phyloP scores from a whole-genome alignment of 2,888 invertebrate genomes.

The Sarcophaga carnaria region DNA sequence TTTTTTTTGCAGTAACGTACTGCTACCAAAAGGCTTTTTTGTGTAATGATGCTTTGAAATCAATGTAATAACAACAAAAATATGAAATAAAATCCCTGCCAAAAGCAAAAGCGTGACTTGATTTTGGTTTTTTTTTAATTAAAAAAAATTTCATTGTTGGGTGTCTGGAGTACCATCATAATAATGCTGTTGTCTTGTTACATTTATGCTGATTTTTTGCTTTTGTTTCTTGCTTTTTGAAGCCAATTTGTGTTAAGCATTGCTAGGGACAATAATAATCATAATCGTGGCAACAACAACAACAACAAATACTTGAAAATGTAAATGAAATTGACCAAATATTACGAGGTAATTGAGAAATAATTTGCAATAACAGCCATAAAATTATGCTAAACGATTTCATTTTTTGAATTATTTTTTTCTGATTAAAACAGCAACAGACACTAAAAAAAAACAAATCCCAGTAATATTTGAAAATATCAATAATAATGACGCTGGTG shows the following conservation, averaged over 20 bases:
- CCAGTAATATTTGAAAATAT: conserved; percentile 8
- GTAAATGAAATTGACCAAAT: conserved; percentile 63
- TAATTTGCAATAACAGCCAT: conserved; percentile 64
- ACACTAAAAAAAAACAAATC: neutral
- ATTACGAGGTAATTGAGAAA: conserved; percentile 66
- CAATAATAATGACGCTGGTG: conserved; percentile 28
- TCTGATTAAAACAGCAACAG: neutral
- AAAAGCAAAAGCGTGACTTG: conserved; percentile 64
- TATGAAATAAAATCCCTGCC: conserved; percentile 46
- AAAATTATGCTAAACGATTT: conserved; percentile 64
- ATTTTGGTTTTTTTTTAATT: conserved; percentile 1
- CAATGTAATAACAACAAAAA: conserved; percentile 16
- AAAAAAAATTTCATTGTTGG: neutral
- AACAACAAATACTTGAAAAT: conserved; percentile 6
- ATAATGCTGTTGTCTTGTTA: conserved; percentile 12
- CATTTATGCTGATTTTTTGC: conserved; percentile 8
- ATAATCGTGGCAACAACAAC: conserved; percentile 17
- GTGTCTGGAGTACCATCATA: neutral
- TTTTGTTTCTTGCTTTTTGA: neutral
- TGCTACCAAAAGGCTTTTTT: neutral
- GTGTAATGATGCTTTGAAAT: conserved; percentile 34
- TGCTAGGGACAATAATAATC: conserved; percentile 46
- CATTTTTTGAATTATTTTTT: conserved; percentile 12
- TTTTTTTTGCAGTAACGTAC: neutral
- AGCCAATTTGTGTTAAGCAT: conserved; percentile 58